phyloP scores from a whole-genome alignment of 2,797 vertebrate species.

The Muraenolepis orangiensis region DNA sequence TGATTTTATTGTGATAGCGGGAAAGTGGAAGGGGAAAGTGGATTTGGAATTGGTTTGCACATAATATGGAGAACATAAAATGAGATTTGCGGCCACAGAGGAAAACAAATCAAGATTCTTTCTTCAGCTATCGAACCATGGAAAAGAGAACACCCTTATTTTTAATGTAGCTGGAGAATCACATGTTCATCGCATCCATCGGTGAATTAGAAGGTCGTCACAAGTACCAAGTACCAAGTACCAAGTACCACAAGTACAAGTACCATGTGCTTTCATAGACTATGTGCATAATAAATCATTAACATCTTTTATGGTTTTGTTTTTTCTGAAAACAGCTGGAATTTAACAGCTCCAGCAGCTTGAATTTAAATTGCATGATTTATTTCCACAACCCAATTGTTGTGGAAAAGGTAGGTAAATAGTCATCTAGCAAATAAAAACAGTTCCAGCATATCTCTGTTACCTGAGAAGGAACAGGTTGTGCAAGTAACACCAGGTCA shows the following conservation, averaged over 20 bases:
- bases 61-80: conserved; percentile 71
- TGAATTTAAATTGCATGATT: neutral
- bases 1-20: conserved; percentile 77
- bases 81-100: conserved; percentile 68
- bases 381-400: neutral
- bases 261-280: conserved; percentile 17
- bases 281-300: neutral
- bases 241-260: too few relatives aligned
- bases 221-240: conserved; percentile 15
- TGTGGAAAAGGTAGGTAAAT: neutral
- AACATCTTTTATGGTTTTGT: neutral
- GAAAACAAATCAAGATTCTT: conserved; percentile 73
- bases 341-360: neutral
- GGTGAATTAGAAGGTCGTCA: conserved; percentile 30
- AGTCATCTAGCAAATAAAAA: neutral
- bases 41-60: conserved; percentile 73
- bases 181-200: conserved; percentile 42
- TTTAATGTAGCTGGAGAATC: conserved; percentile 65
- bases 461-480: neutral
- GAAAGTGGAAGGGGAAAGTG: conserved; percentile 72
- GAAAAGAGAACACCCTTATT: conserved; percentile 72
- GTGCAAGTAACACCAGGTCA: neutral
- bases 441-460: neutral
- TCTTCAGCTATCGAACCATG: conserved; percentile 71
- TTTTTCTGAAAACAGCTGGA: neutral